Evolutionary conservation across 2,888 invertebrate genomes (phyloP).

Genomic region (Molorchus minor): DNA sequence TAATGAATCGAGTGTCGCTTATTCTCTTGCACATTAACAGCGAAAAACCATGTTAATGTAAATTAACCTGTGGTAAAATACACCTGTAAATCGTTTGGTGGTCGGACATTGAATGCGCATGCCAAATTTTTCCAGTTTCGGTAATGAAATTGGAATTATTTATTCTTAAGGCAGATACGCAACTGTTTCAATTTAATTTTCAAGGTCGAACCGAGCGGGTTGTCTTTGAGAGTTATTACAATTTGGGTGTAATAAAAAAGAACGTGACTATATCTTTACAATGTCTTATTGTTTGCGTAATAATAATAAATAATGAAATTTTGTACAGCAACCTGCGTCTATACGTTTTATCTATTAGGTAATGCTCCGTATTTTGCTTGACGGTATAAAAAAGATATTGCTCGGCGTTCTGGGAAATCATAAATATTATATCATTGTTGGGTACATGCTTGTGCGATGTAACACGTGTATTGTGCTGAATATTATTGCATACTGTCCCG

Average conservation of each 20-base stretch:
- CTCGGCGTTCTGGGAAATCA: background rate
- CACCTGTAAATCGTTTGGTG: background rate
- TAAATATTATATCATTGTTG: background rate
- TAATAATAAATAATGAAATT: too few species aligned
- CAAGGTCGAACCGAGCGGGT: conserved; percentile 15
- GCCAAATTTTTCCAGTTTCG: background rate
- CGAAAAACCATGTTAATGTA: background rate
- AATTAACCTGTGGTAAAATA: too few species aligned
- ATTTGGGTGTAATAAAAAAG: background rate
- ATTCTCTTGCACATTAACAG: background rate
- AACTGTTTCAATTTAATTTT: conserved; percentile 17
- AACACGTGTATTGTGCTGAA: too few species aligned
- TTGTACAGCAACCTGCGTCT: background rate
- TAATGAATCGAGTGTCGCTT: background rate
- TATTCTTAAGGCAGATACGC: conserved; percentile 22
- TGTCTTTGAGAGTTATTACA: background rate
- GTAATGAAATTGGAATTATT: conserved; percentile 22
- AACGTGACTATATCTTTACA: background rate
- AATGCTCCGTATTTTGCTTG: background rate
- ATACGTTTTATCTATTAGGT: background rate
- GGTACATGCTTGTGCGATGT: too few species aligned
- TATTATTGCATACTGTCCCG: too few species aligned
- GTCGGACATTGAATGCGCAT: background rate
- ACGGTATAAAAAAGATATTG: background rate
- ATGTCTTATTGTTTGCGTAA: background rate